phyloP scores from a whole-genome alignment of 2,888 invertebrate genomes.

The Pediacus dermestoides region DNA sequence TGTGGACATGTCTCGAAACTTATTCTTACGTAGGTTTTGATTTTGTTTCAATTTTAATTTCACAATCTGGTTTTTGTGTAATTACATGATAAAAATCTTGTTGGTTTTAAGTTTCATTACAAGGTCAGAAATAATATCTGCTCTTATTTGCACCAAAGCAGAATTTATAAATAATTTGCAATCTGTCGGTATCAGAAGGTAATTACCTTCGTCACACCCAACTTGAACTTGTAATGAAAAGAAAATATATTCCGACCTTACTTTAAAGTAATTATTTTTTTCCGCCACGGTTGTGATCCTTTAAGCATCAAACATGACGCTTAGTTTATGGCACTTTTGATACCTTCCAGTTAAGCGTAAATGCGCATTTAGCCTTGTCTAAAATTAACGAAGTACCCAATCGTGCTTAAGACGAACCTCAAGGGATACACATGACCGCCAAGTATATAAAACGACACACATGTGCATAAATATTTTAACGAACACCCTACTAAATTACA shows the following conservation, averaged over 20 bases:
- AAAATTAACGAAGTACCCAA: slow-evolving; percentile 14
- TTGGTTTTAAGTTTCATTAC: too few relatives aligned
- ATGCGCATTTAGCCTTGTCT: slow-evolving; percentile 11
- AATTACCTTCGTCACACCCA: too few relatives aligned
- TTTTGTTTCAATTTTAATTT: too few relatives aligned
- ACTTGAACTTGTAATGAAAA: not conserved
- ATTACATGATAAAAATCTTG: too few relatives aligned
- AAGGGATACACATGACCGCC: slow-evolving; percentile 9
- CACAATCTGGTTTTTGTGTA: too few relatives aligned
- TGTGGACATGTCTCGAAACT: too few relatives aligned
- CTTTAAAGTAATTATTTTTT: slow-evolving; percentile 1
- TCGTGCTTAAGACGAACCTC: slow-evolving; percentile 11
- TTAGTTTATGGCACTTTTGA: slow-evolving; percentile 2
- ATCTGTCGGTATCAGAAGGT: too few relatives aligned
- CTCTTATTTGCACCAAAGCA: too few relatives aligned
- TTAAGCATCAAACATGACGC: slow-evolving; percentile 1
- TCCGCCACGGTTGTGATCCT: not conserved
- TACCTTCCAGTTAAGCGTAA: slow-evolving; percentile 7
- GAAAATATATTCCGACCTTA: not conserved
- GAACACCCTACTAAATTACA: slow-evolving; percentile 33
- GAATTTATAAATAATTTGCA: too few relatives aligned
- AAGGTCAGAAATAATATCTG: too few relatives aligned
- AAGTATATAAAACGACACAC: slow-evolving; percentile 27
- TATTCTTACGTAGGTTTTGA: too few relatives aligned
- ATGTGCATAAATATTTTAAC: slow-evolving; percentile 39